These are phyloP conservation scores for Uria aalge DNA, from an alignment of 2,113 vertebrate genomes.

Conservation along the genomic window DNA sequence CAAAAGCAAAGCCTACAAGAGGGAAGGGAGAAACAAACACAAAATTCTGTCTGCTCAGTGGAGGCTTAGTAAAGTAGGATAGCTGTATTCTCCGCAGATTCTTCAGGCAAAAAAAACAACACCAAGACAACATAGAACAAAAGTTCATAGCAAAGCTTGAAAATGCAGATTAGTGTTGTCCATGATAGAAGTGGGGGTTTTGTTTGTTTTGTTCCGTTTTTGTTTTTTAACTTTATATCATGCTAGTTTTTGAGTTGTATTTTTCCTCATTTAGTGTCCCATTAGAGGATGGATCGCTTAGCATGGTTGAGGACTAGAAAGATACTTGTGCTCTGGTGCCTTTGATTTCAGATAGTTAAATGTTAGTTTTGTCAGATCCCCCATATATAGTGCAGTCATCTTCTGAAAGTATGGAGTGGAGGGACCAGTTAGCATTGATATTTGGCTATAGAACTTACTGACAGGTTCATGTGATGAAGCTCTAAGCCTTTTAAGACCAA, in stretches of 20 bases:
- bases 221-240: background rate
- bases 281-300: background rate
- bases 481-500: background rate
- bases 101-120: background rate
- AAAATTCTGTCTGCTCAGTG: rapidly evolving
- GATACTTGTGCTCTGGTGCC: background rate
- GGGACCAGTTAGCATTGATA: background rate
- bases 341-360: background rate
- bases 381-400: background rate
- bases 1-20: background rate
- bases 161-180: background rate
- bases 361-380: background rate
- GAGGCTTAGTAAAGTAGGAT: background rate
- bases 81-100: background rate
- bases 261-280: background rate
- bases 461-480: background rate
- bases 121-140: background rate
- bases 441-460: background rate
- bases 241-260: background rate
- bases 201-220: background rate
- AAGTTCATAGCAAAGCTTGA: background rate
- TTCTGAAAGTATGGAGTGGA: background rate
- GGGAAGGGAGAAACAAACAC: background rate
- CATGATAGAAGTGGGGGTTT: background rate
- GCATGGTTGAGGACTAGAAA: background rate